Percentiles rank a stretch among this genome's conserved stretches.
These are phyloP conservation scores for Teleogryllus occipitalis DNA, from an alignment of 1,140 invertebrate species.

Conservation along the genomic window DNA sequence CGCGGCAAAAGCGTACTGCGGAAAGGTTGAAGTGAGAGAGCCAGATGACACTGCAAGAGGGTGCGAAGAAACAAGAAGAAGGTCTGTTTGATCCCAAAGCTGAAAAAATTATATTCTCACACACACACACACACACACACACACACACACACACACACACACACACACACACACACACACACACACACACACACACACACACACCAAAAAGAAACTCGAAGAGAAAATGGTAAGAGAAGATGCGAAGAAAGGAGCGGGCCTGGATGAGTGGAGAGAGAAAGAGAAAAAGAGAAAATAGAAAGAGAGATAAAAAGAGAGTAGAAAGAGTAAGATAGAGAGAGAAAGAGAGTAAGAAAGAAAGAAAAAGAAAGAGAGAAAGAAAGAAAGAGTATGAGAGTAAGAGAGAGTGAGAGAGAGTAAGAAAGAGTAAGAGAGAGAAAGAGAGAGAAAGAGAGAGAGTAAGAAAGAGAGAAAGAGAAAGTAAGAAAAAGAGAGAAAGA, in stretches of 20 bases:
- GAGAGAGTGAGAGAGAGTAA: no score
- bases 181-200: background rate
- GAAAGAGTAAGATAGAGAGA: no score
- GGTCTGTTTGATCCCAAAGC: background rate
- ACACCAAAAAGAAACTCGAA: background rate
- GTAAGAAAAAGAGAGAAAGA: no score
- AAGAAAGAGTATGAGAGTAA: background rate
- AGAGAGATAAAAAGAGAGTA: background rate
- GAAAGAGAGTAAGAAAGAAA: slow-evolving; percentile 6
- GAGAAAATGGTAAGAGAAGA: background rate
- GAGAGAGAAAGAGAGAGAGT: no score
- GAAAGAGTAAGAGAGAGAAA: no score
- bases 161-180: slow-evolving; percentile 8
- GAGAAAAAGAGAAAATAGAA: background rate
- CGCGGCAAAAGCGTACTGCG: no score
- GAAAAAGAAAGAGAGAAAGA: background rate
- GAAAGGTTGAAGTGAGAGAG: no score
- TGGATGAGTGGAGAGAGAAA: background rate
- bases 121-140: slow-evolving; percentile 16
- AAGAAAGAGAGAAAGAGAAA: no score
- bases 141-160: slow-evolving; percentile 10
- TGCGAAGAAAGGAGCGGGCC: background rate
- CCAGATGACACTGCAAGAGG: no score
- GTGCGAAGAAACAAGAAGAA: background rate
- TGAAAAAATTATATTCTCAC: background rate